phyloP scores from a whole-genome alignment of 2,888 invertebrate species.

The Leucoptera coffeella region DNA sequence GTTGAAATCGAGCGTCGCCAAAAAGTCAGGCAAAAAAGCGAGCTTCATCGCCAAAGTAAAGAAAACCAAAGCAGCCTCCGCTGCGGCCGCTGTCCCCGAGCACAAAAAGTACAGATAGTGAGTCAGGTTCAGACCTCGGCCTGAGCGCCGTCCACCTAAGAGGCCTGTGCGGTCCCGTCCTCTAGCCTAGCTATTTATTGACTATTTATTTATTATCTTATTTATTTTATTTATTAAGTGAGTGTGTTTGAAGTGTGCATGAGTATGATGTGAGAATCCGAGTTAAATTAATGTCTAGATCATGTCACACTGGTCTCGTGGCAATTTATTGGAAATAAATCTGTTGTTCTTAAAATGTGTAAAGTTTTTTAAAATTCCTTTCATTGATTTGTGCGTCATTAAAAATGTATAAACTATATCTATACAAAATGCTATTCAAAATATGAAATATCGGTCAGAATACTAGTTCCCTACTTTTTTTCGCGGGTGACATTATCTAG shows the following conservation, averaged over 20 bases:
- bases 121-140: slow-evolving; percentile 17
- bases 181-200: slow-evolving; percentile 54
- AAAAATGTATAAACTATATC: neutral
- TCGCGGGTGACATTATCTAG: slow-evolving; percentile 48
- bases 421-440: slow-evolving; percentile 10
- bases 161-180: slow-evolving; percentile 37
- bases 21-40: slow-evolving; percentile 45
- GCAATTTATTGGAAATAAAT: slow-evolving; percentile 52
- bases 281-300: slow-evolving; percentile 56
- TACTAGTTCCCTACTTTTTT: slow-evolving; percentile 19
- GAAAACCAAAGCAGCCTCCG: slow-evolving; percentile 46
- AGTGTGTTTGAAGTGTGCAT: slow-evolving; percentile 45
- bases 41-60: slow-evolving; percentile 44
- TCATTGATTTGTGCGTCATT: slow-evolving; percentile 32
- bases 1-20: slow-evolving; percentile 37
- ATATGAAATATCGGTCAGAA: slow-evolving; percentile 36
- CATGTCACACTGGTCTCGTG: slow-evolving; percentile 53
- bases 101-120: slow-evolving; percentile 55
- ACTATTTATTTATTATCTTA: slow-evolving; percentile 54
- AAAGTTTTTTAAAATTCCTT: slow-evolving; percentile 36
- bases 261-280: slow-evolving; percentile 39
- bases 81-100: slow-evolving; percentile 36
- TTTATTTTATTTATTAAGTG: slow-evolving; percentile 58
- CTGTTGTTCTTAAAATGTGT: slow-evolving; percentile 47
- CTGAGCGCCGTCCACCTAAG: slow-evolving; percentile 29